Percentiles rank a stretch among this genome's conserved stretches.
Evolutionary conservation across 2,797 vertebrate genomes (phyloP).

Genomic region (Anomalospiza imberbis): DNA sequence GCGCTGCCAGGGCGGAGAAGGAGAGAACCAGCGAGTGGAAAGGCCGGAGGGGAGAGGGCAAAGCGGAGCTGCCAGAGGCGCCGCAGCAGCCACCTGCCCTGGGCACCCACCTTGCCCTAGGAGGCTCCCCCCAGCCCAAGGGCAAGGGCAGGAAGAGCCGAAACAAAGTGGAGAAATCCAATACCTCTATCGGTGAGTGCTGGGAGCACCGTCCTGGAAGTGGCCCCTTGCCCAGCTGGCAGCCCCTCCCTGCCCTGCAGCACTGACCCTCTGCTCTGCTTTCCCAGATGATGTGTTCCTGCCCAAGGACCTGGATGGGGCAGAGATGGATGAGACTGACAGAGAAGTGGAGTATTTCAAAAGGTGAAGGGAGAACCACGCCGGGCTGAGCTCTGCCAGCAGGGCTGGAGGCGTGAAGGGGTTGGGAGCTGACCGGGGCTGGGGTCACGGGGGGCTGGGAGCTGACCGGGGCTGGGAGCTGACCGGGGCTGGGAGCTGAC

Average conservation of each 20-base stretch:
- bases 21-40: constrained; percentile 66
- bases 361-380: constrained; percentile 72
- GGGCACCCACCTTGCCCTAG: constrained; percentile 8
- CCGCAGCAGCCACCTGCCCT: constrained; percentile 6
- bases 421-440: no score
- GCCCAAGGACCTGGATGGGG: constrained; percentile 94
- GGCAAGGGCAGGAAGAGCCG: constrained; percentile 92
- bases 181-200: constrained; percentile 84
- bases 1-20: constrained; percentile 50
- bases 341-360: constrained; percentile 99
- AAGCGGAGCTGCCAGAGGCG: constrained; percentile 57
- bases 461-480: not conserved
- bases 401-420: not conserved
- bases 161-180: constrained; percentile 90
- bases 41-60: constrained; percentile 64
- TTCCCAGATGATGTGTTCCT: constrained; percentile 96
- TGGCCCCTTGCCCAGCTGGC: not conserved
- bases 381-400: rapidly evolving
- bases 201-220: rapidly evolving
- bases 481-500: no score
- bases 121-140: constrained; percentile 83
- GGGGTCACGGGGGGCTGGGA: not conserved
- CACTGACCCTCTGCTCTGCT: constrained; percentile 1
- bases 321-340: constrained; percentile 97
- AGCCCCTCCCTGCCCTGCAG: rapidly evolving